Conservation (phyloP, 37 sponge, comb jelly and placozoan species). For the Hexactinellida sp. region DNA sequence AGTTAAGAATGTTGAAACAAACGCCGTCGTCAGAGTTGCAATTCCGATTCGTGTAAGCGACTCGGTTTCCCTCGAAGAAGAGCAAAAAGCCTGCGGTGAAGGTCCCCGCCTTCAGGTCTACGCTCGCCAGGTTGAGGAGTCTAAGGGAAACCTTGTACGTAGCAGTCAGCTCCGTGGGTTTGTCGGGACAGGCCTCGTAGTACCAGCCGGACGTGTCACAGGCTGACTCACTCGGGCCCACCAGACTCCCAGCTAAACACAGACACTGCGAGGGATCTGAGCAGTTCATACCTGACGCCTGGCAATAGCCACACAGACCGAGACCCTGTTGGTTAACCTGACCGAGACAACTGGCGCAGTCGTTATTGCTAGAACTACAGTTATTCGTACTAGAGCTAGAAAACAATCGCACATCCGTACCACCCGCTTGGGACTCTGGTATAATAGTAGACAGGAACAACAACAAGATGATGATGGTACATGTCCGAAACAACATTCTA, state of each 20-base stretch:
- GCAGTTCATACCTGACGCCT: neutral
- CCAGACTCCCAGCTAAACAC: neutral
- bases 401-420: too few species aligned
- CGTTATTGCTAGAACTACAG: neutral
- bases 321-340: neutral
- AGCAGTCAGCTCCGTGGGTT: neutral
- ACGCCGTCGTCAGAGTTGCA: neutral
- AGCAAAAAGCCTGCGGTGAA: neutral
- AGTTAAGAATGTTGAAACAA: constrained; percentile 14
- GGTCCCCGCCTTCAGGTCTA: neutral
- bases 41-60: neutral
- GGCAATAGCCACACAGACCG: neutral
- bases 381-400: neutral
- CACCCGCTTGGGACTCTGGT: too few species aligned
- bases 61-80: constrained; percentile 8
- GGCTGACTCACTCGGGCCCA: neutral
- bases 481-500: too few species aligned
- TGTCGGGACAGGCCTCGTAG: constrained; percentile 6
- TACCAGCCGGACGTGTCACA: neutral
- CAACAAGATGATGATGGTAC: too few species aligned
- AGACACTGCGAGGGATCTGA: neutral
- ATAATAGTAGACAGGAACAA: too few species aligned
- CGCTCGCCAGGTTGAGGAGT: neutral
- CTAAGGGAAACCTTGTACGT: neutral
- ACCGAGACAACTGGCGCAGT: neutral